phyloP scores from a whole-genome alignment of 2,888 invertebrate genomes.

The Parelbella ahira region DNA sequence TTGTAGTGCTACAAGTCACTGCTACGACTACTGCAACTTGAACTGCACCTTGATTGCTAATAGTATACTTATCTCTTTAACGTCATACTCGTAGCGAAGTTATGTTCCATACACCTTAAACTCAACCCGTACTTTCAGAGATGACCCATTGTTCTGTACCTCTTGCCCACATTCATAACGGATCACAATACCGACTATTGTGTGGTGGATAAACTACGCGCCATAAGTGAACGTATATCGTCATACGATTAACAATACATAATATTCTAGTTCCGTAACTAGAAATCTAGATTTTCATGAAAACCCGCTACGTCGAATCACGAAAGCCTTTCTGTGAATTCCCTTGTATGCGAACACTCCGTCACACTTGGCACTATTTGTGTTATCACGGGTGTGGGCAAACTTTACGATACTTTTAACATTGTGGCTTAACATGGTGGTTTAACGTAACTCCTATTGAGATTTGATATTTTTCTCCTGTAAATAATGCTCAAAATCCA shows the following conservation, averaged over 20 bases:
- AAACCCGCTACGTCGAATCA: constrained; percentile 1
- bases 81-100: too few species aligned
- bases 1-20: too few species aligned
- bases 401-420: too few species aligned
- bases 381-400: too few species aligned
- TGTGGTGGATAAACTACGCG: constrained; percentile 6
- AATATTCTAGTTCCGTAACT: constrained; percentile 2
- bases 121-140: constrained; percentile 4
- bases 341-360: neutral
- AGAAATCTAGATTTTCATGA: constrained; percentile 1
- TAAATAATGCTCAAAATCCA: too few species aligned
- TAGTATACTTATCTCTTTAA: too few species aligned
- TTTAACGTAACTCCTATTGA: too few species aligned
- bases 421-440: too few species aligned
- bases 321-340: constrained; percentile 4
- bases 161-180: constrained; percentile 13
- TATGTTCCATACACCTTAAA: neutral
- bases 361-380: neutral
- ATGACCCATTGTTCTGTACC: constrained; percentile 20
- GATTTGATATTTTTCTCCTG: too few species aligned
- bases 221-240: constrained; percentile 8
- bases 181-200: constrained; percentile 10
- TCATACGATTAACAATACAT: constrained; percentile 8
- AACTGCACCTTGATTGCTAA: too few species aligned
- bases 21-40: too few species aligned